Percentiles rank a stretch among this genome's conserved stretches.
These are phyloP conservation scores for Semaprochilodus insignis DNA, from an alignment of 2,797 vertebrate species.

Conservation along the genomic window DNA sequence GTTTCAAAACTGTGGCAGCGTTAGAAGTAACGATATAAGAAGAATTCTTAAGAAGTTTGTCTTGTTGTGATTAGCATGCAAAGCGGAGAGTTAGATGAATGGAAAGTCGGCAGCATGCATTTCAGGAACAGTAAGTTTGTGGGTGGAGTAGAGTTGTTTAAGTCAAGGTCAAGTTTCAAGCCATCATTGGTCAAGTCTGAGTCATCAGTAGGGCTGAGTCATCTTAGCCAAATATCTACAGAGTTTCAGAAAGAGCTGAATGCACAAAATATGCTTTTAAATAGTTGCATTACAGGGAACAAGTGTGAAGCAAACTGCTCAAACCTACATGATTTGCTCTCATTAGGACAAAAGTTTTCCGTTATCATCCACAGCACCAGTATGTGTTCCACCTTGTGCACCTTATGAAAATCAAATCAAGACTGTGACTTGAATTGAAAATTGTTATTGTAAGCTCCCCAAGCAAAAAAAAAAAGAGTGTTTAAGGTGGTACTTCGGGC, in stretches of 20 bases:
- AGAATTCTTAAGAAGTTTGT: no score
- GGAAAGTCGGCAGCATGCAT: not conserved
- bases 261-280: not conserved
- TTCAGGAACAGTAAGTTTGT: not conserved
- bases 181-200: not conserved
- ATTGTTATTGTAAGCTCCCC: no score
- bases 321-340: no score
- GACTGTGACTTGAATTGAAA: no score
- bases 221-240: not conserved
- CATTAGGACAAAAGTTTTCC: not conserved
- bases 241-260: not conserved
- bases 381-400: no score
- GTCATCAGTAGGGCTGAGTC: not conserved
- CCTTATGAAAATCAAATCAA: no score
- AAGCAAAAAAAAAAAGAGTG: no score
- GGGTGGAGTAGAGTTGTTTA: not conserved
- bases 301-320: no score
- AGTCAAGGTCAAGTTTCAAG: not conserved
- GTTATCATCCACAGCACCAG: not conserved
- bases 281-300: no score
- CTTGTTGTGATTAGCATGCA: not conserved
- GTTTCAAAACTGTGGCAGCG: not conserved
- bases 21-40: not conserved
- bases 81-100: not conserved
- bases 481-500: no score